phyloP scores from a whole-genome alignment of 2,797 vertebrate species.

The Sternotherus odoratus region DNA sequence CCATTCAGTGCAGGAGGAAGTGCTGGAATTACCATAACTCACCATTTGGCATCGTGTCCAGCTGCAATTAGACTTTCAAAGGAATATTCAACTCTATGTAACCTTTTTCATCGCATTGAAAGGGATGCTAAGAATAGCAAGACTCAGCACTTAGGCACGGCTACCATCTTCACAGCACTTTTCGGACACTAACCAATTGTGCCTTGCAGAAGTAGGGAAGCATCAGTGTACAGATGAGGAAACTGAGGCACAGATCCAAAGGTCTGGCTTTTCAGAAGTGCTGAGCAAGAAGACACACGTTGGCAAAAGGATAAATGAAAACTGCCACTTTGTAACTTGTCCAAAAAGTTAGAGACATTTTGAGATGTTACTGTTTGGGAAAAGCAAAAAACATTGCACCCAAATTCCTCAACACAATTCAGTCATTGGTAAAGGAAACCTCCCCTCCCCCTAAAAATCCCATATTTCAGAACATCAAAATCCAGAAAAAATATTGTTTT shows the following conservation, averaged over 20 bases:
- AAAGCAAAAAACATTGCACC: slow-evolving; percentile 16
- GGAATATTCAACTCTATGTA: background rate
- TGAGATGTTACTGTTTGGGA: slow-evolving; percentile 56
- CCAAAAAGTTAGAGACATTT: slow-evolving; percentile 50
- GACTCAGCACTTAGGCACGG: background rate
- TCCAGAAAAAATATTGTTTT: background rate
- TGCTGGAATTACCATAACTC: rapidly evolving
- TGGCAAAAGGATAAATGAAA: slow-evolving; percentile 64
- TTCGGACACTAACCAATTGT: background rate
- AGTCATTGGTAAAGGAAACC: background rate
- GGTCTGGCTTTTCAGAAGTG: background rate
- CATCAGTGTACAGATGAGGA: background rate
- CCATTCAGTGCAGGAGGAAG: background rate
- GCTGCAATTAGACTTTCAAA: background rate
- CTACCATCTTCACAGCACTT: background rate
- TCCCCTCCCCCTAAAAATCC: background rate
- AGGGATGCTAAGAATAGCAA: background rate
- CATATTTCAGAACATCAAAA: background rate
- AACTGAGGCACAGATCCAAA: background rate
- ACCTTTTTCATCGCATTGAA: background rate
- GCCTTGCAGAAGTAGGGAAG: background rate
- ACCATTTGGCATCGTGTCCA: background rate
- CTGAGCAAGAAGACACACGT: slow-evolving; percentile 39
- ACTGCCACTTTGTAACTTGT: slow-evolving; percentile 63
- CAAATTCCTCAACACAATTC: background rate